Percentiles rank a stretch among this genome's conserved stretches.
Conservation (phyloP, 2,113 vertebrate genomes). For the Eubucco bourcierii region DNA sequence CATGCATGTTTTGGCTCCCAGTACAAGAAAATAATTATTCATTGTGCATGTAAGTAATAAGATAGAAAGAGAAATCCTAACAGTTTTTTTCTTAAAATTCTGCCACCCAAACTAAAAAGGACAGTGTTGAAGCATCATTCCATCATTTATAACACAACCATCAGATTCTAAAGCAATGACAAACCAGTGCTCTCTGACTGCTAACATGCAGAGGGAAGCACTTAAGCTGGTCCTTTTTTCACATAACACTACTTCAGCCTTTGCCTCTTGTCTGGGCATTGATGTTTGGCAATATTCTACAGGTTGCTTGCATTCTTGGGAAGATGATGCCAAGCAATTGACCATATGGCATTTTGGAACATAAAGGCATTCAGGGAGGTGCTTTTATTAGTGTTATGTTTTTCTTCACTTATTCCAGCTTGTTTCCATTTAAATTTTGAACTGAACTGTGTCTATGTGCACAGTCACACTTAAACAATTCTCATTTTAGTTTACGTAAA, state of each 20-base stretch:
- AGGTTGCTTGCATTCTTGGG: neutral
- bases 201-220: neutral
- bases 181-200: conserved; percentile 15
- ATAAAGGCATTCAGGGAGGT: neutral
- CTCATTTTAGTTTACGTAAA: neutral
- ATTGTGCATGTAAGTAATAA: neutral
- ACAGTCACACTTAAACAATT: neutral
- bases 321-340: conserved; percentile 19
- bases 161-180: conserved; percentile 22
- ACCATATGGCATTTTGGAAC: conserved; percentile 32
- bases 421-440: neutral
- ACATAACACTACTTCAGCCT: neutral
- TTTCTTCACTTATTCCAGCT: neutral
- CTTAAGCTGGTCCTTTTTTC: conserved; percentile 2
- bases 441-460: neutral
- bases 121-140: neutral
- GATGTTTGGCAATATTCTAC: neutral
- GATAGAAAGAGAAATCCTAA: conserved; percentile 2
- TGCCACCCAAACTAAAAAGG: neutral
- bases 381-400: neutral
- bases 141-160: neutral
- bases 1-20: neutral
- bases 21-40: conserved; percentile 26
- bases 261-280: neutral
- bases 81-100: conserved; percentile 35